Conservation (phyloP, 2,113 vertebrate genomes). For the Pholis gunnellus region DNA sequence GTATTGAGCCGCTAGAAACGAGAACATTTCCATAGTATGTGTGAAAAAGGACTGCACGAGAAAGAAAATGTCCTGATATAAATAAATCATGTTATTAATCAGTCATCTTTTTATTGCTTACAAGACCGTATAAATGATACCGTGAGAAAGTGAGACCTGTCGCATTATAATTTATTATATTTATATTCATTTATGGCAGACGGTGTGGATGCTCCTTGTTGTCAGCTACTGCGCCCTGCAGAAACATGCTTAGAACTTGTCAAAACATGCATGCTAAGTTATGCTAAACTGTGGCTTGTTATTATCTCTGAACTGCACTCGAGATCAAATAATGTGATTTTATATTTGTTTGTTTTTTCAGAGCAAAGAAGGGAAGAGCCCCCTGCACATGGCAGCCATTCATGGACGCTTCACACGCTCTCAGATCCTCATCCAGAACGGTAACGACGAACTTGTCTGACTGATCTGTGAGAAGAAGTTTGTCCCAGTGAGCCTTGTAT, state of each 20-base stretch:
- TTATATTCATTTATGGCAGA: background rate
- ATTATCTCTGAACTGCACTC: background rate
- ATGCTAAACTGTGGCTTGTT: background rate
- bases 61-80: background rate
- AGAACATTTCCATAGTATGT: background rate
- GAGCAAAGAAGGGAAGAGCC: constrained; percentile 98
- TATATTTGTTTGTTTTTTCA: constrained; percentile 59
- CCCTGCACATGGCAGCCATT: constrained; percentile 98
- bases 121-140: background rate
- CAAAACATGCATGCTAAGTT: background rate
- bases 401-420: constrained; percentile 97
- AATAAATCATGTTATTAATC: background rate
- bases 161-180: background rate
- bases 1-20: background rate
- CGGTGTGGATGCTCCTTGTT: background rate
- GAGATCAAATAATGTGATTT: background rate
- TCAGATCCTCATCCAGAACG: constrained; percentile 98
- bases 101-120: background rate
- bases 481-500: constrained; percentile 2
- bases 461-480: background rate
- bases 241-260: background rate
- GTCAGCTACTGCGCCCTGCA: background rate
- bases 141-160: background rate
- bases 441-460: constrained; percentile 72
- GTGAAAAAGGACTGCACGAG: background rate